These are phyloP conservation scores for Miniopterus natalensis DNA, from an alignment of 2,113 vertebrate species.

Conservation along the genomic window DNA sequence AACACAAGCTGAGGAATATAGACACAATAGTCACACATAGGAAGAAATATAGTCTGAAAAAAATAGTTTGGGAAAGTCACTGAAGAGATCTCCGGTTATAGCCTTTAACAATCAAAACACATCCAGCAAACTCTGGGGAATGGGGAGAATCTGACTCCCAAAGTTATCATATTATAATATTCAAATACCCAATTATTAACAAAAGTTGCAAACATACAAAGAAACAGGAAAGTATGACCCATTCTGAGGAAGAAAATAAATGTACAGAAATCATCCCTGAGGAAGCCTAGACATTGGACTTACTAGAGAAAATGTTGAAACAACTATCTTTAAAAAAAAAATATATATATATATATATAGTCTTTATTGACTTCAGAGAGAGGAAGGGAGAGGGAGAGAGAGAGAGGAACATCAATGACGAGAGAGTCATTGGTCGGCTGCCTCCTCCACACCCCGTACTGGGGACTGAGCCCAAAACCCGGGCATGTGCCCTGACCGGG, in stretches of 20 bases:
- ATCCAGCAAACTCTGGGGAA: not conserved
- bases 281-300: not conserved
- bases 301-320: conserved; percentile 7
- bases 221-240: conserved; percentile 16
- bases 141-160: not conserved
- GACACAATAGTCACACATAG: not conserved
- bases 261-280: not conserved
- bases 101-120: not conserved
- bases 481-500: too few species aligned
- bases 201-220: conserved; percentile 23
- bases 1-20: not conserved
- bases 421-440: too few species aligned
- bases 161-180: not conserved
- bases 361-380: too few species aligned
- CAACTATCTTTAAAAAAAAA: too few species aligned
- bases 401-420: too few species aligned
- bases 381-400: too few species aligned
- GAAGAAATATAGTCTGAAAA: not conserved
- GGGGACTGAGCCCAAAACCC: too few species aligned
- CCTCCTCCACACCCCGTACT: too few species aligned
- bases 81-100: not conserved
- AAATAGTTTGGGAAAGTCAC: not conserved
- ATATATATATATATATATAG: too few species aligned
- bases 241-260: conserved; percentile 8
- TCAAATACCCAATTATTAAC: conserved; percentile 5